Evolutionary conservation across 1,140 invertebrate genomes (phyloP).

Genomic region (Himalopsyche phryganea): DNA sequence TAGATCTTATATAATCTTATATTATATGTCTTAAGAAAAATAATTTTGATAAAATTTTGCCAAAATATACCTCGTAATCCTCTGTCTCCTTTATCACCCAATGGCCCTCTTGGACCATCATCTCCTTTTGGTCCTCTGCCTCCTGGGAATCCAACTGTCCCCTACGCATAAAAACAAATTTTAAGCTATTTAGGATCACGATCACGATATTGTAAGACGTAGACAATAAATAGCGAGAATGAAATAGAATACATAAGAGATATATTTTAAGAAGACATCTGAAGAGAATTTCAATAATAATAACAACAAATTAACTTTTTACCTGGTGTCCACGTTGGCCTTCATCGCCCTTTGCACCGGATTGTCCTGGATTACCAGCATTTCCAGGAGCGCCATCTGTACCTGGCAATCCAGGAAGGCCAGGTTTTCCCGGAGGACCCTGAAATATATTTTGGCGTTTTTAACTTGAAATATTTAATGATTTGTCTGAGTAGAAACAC

Average conservation of each 20-base stretch:
- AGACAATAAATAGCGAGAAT: no score
- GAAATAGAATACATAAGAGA: no score
- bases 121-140: constrained; percentile 72
- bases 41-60: neutral
- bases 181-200: no score
- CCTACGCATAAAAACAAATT: constrained; percentile 41
- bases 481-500: no score
- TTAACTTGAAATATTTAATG: constrained; percentile 8
- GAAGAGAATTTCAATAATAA: neutral
- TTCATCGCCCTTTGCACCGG: constrained; percentile 64
- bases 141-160: constrained; percentile 73
- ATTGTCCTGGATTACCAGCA: constrained; percentile 65
- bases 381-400: constrained; percentile 71
- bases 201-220: no score
- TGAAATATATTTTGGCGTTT: no score
- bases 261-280: no score
- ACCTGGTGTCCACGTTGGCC: constrained; percentile 64
- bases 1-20: neutral
- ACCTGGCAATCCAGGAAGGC: constrained; percentile 68
- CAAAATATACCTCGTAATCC: constrained; percentile 43
- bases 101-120: constrained; percentile 65
- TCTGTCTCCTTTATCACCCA: constrained; percentile 58
- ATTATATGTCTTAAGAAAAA: neutral
- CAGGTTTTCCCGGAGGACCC: constrained; percentile 71
- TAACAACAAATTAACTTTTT: no score